phyloP scores from a whole-genome alignment of 2,888 invertebrate species.

The Tenthredo notha region DNA sequence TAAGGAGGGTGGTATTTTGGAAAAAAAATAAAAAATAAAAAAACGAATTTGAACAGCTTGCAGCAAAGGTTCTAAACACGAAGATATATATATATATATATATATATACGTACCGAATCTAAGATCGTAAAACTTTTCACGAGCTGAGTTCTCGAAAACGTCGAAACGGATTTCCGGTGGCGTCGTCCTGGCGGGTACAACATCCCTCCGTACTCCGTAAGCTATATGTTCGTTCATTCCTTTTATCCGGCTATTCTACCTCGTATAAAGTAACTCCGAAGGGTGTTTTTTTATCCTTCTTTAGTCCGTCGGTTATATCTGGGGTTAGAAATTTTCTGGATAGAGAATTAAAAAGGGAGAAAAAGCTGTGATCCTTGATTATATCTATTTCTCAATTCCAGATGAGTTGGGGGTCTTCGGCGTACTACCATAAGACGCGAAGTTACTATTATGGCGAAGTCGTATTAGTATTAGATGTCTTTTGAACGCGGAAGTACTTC shows the following conservation, averaged over 20 bases:
- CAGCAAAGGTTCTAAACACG: not conserved
- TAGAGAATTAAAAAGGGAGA: not conserved
- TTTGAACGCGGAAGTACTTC: not conserved
- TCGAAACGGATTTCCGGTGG: constrained; percentile 45
- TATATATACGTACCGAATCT: not conserved
- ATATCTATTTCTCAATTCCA: not conserved
- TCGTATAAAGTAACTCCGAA: not conserved
- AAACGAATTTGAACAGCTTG: not conserved
- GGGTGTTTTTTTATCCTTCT: not conserved
- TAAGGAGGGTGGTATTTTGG: not conserved
- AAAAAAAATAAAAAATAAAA: too few relatives aligned
- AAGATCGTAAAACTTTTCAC: constrained; percentile 29
- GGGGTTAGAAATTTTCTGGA: not conserved
- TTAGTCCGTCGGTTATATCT: not conserved
- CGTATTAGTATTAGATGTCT: not conserved
- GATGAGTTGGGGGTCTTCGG: not conserved
- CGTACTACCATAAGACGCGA: not conserved
- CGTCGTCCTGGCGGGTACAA: constrained; percentile 25
- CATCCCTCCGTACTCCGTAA: not conserved
- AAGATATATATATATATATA: too few relatives aligned
- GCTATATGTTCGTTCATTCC: not conserved
- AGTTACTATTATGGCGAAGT: not conserved
- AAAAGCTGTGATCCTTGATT: not conserved
- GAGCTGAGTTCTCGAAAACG: constrained; percentile 12
- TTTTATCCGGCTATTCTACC: not conserved